Evolutionary conservation across 1,140 invertebrate genomes (phyloP).

Genomic region (Hormaphis cornu): DNA sequence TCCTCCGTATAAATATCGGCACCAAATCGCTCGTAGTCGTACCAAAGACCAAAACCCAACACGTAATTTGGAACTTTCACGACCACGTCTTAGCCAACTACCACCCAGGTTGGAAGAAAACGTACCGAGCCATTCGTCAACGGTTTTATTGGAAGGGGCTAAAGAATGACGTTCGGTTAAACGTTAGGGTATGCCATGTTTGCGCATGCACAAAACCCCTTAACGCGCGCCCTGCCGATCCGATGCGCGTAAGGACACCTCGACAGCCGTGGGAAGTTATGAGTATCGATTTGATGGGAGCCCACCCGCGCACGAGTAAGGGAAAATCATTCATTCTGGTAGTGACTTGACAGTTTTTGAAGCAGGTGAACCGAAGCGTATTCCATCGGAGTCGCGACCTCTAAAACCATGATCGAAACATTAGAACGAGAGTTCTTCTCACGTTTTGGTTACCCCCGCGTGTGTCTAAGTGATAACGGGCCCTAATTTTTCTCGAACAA

Average conservation of each 20-base stretch:
- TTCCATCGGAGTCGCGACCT: not conserved
- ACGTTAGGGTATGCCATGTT: not conserved
- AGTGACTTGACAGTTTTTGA: not conserved
- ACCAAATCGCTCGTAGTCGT: not conserved
- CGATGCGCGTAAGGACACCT: not conserved
- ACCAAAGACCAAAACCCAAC: not conserved
- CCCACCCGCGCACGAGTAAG: not conserved
- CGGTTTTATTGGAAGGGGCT: not conserved
- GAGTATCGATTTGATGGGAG: not conserved
- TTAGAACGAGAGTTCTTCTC: not conserved
- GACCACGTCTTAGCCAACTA: not conserved
- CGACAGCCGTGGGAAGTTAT: not conserved
- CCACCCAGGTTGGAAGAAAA: not conserved
- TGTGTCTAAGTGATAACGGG: not conserved
- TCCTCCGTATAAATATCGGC: not conserved
- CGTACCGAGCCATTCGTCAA: not conserved
- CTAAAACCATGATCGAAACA: not conserved
- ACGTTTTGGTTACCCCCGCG: not conserved
- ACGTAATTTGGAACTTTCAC: not conserved
- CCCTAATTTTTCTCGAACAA: not conserved
- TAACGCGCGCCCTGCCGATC: not conserved
- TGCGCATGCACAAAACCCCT: not conserved
- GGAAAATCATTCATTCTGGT: not conserved
- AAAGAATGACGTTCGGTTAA: not conserved
- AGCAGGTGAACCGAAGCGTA: not conserved